These are phyloP conservation scores for Watsonalla binaria DNA, from an alignment of 2,888 invertebrate genomes.

Conservation along the genomic window DNA sequence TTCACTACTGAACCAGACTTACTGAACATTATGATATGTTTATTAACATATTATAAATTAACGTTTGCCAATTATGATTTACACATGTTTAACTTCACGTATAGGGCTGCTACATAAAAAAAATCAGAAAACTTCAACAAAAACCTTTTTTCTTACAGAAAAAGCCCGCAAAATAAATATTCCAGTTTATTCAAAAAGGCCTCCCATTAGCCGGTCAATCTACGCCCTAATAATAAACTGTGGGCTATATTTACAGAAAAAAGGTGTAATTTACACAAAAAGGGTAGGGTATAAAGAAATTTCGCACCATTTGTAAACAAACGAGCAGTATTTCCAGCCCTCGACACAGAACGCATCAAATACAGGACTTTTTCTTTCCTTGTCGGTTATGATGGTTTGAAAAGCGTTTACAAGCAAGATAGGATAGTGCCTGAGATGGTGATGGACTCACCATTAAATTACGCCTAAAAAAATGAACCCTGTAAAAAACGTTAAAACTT, in stretches of 20 bases:
- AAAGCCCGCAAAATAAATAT: constrained; percentile 10
- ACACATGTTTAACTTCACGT: too few species aligned
- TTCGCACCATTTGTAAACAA: constrained; percentile 50
- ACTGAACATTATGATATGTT: too few species aligned
- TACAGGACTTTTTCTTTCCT: constrained; percentile 20
- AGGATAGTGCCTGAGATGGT: too few species aligned
- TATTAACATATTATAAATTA: too few species aligned
- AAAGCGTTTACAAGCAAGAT: not conserved
- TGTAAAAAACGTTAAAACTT: too few species aligned
- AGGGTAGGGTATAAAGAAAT: constrained; percentile 47
- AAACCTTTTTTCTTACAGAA: not conserved
- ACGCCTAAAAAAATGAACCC: too few species aligned
- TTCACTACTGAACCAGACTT: too few species aligned
- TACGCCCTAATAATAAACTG: constrained; percentile 26
- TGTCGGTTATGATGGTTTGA: constrained; percentile 5
- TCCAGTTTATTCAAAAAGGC: constrained; percentile 11
- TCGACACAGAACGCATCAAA: constrained; percentile 28
- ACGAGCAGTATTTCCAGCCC: constrained; percentile 21
- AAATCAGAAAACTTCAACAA: not conserved
- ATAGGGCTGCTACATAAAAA: too few species aligned
- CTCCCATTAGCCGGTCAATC: constrained; percentile 11
- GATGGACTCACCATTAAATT: too few species aligned
- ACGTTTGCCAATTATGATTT: too few species aligned
- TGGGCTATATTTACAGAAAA: constrained; percentile 26
- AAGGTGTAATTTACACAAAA: constrained; percentile 34